These are phyloP conservation scores for Diacarnus erythraeanus DNA, from an alignment of 37 sponge, comb jelly and placozoan genomes.

Conservation along the genomic window DNA sequence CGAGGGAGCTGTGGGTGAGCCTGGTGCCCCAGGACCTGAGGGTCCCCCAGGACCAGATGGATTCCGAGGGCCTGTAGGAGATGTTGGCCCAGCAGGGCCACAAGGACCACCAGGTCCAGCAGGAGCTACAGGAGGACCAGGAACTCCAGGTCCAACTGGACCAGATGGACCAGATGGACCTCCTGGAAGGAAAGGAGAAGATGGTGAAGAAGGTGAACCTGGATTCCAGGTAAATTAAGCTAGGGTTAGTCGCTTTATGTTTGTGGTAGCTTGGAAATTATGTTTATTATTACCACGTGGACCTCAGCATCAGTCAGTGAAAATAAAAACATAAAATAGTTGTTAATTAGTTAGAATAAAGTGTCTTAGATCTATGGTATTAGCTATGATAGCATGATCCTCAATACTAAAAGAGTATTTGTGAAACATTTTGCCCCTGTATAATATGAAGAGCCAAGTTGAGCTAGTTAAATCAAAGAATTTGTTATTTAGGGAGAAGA, in stretches of 20 bases:
- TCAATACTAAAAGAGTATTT: neutral
- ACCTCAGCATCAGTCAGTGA: no score
- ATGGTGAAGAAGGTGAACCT: slow-evolving; percentile 58
- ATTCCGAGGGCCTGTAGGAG: slow-evolving; percentile 23
- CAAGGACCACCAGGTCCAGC: slow-evolving; percentile 21
- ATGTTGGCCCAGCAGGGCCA: slow-evolving; percentile 39
- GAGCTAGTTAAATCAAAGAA: neutral
- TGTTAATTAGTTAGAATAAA: no score
- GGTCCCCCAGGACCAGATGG: slow-evolving; percentile 36
- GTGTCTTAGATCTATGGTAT: no score
- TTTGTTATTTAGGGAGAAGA: slow-evolving; percentile 45
- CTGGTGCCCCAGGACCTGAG: slow-evolving; percentile 38
- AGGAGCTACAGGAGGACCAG: slow-evolving; percentile 32
- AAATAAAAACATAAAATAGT: no score
- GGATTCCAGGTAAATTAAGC: no score
- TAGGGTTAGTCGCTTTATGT: no score
- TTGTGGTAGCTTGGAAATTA: no score
- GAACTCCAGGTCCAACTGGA: slow-evolving; percentile 55
- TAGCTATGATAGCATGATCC: no score
- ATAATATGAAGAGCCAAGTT: neutral
- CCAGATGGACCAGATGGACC: slow-evolving; percentile 36
- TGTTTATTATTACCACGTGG: no score
- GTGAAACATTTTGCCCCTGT: neutral
- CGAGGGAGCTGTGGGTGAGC: slow-evolving; percentile 41
- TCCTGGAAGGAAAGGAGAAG: slow-evolving; percentile 58